These are phyloP conservation scores for Indicator indicator DNA, from an alignment of 2,113 vertebrate species.

Conservation along the genomic window DNA sequence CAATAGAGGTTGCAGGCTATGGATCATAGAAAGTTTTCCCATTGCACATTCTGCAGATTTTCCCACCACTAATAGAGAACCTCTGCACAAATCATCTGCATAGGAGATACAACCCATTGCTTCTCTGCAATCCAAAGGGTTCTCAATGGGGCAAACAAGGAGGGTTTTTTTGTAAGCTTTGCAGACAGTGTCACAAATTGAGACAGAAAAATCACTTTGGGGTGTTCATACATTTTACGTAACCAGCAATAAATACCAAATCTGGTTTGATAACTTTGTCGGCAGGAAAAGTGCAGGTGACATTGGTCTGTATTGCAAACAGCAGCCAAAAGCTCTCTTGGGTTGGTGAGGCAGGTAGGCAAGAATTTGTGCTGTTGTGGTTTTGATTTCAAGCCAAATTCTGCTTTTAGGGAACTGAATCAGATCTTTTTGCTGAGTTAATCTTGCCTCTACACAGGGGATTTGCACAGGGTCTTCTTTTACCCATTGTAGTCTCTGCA, in stretches of 20 bases:
- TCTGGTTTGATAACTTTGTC: background rate
- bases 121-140: background rate
- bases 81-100: background rate
- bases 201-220: background rate
- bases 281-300: background rate
- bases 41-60: too few relatives aligned
- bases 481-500: background rate
- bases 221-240: background rate
- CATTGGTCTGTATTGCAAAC: background rate
- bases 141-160: background rate
- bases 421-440: background rate
- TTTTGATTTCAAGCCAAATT: background rate
- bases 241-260: background rate
- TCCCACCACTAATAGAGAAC: too few relatives aligned
- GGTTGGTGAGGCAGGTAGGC: accelerated
- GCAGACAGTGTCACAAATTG: background rate
- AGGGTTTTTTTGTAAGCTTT: background rate
- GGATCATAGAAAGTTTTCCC: too few relatives aligned
- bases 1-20: too few relatives aligned
- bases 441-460: background rate
- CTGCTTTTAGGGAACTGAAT: background rate
- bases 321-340: background rate
- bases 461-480: background rate
- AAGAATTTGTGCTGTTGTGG: background rate
- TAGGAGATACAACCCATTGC: background rate